A percentile compares a stretch with the other conserved stretches of the same genome.
Evolutionary conservation across 2,888 invertebrate genomes (phyloP).

Genomic region (Zelleria hepariella): DNA sequence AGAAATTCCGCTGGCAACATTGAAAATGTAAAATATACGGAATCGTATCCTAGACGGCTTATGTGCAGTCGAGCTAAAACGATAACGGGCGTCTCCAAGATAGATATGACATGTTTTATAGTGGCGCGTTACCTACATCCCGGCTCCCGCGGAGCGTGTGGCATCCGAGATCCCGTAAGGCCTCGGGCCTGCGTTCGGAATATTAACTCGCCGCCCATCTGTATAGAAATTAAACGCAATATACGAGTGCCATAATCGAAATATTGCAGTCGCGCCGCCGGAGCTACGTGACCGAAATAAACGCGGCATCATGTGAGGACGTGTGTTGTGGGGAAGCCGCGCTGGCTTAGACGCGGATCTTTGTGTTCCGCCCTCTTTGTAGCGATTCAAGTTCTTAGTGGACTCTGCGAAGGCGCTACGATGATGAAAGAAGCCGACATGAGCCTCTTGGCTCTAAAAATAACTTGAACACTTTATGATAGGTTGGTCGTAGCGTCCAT

Average conservation of each 20-base stretch:
- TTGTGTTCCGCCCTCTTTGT: not conserved
- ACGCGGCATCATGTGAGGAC: not conserved
- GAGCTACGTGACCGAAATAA: not conserved
- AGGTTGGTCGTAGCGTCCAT: no score
- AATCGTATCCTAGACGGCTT: not conserved
- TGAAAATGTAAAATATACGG: not conserved
- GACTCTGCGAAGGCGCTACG: not conserved
- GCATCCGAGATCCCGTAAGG: slow-evolving; percentile 2
- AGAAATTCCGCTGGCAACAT: not conserved
- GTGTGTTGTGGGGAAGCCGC: not conserved
- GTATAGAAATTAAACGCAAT: slow-evolving; percentile 22
- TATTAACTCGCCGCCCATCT: slow-evolving; percentile 17
- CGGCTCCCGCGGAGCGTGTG: not conserved
- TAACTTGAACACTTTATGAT: no score
- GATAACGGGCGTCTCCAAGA: not conserved
- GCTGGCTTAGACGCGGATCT: not conserved
- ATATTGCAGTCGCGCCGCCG: not conserved
- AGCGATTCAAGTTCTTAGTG: not conserved
- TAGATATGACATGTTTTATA: no score
- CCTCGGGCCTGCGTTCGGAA: slow-evolving; percentile 9
- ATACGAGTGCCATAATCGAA: not conserved
- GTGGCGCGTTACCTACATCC: not conserved
- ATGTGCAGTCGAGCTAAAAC: not conserved
- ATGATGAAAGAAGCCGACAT: not conserved
- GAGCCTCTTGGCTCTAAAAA: not conserved